These are phyloP conservation scores for Desmodus rotundus DNA, from an alignment of 2,113 vertebrate species.

Conservation along the genomic window DNA sequence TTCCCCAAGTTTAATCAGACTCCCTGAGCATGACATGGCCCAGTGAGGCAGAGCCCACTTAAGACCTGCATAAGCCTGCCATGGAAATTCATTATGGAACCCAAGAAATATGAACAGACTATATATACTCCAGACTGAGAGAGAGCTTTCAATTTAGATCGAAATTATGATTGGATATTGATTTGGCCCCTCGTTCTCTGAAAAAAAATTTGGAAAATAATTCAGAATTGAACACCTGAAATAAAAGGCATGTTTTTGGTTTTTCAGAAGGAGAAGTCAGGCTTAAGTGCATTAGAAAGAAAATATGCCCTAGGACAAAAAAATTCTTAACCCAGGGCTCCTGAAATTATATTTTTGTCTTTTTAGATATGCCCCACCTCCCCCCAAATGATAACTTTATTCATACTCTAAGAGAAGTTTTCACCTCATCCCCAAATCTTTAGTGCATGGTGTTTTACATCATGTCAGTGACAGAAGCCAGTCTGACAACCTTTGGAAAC, in stretches of 20 bases:
- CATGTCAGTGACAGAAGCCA: neutral
- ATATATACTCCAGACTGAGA: neutral
- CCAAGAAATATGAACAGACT: slow-evolving; percentile 22
- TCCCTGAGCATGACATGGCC: slow-evolving; percentile 16
- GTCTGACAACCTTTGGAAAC: neutral
- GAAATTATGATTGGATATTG: slow-evolving; percentile 1
- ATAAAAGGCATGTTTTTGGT: slow-evolving; percentile 12
- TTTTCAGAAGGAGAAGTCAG: neutral
- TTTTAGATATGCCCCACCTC: neutral
- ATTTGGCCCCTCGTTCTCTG: neutral
- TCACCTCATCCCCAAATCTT: neutral
- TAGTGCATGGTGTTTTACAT: neutral
- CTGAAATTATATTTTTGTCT: neutral
- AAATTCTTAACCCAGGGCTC: neutral
- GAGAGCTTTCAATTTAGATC: slow-evolving; percentile 1
- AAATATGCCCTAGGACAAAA: neutral
- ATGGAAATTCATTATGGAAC: slow-evolving; percentile 31
- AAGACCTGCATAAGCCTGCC: neutral
- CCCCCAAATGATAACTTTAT: neutral
- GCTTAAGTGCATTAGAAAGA: neutral
- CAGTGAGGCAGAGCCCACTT: slow-evolving; percentile 41
- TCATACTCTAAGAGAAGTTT: neutral
- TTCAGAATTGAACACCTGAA: slow-evolving; percentile 28
- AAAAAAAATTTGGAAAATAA: neutral
- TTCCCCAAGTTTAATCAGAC: slow-evolving; percentile 53